These are phyloP conservation scores for Alexandromys oeconomus DNA, from an alignment of 2,797 vertebrate genomes.

Conservation along the genomic window DNA sequence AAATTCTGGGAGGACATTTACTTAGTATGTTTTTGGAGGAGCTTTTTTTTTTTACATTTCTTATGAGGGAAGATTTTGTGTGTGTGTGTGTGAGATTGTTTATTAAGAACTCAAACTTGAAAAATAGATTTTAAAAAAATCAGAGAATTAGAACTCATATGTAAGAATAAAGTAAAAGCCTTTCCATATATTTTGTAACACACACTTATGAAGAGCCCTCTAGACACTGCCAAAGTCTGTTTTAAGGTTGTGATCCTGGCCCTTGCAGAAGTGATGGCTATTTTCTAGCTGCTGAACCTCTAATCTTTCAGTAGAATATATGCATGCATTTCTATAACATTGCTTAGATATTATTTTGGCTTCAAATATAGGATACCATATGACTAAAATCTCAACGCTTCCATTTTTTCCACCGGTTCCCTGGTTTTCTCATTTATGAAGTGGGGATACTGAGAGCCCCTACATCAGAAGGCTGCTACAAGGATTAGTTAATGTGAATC, in stretches of 20 bases:
- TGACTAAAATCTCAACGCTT: background rate
- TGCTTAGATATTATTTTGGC: background rate
- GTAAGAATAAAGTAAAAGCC: background rate
- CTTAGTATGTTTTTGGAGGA: background rate
- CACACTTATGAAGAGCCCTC: background rate
- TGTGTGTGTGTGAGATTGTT: background rate
- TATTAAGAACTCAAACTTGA: background rate
- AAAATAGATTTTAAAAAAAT: background rate
- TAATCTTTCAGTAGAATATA: background rate
- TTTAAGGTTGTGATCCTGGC: background rate
- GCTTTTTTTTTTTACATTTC: slow-evolving; percentile 5
- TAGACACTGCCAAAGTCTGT: accelerated
- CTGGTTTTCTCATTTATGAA: slow-evolving; percentile 29
- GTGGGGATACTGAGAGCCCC: background rate
- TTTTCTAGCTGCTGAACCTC: background rate
- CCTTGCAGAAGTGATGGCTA: background rate
- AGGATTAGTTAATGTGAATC: background rate
- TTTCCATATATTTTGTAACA: too few species aligned
- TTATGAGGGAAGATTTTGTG: background rate
- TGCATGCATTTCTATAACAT: background rate
- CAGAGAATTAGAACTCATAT: background rate
- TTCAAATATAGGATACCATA: background rate
- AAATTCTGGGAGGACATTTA: background rate
- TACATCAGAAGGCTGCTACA: background rate
- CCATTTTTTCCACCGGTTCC: background rate